Percentiles rank a stretch among this genome's conserved stretches.
Conservation (phyloP, 1,140 invertebrate species). For the Dendrolimus kikuchii region DNA sequence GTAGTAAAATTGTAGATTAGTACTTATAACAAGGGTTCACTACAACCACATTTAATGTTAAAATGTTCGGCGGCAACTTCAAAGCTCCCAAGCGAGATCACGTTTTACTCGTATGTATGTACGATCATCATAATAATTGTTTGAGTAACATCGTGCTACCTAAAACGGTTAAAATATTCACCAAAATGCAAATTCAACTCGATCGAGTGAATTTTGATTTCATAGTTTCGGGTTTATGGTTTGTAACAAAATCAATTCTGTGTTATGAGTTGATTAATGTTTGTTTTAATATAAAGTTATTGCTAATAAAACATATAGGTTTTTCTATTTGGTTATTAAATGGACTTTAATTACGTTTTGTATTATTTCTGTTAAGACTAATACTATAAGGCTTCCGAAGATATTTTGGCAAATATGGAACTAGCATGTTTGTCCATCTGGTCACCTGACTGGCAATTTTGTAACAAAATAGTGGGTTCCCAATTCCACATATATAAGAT, state of each 20-base stretch:
- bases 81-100: slow-evolving; percentile 2
- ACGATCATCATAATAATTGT: slow-evolving; percentile 4
- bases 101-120: slow-evolving; percentile 1
- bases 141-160: slow-evolving; percentile 7
- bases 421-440: too few relatives aligned
- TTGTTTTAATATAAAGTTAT: slow-evolving; percentile 14
- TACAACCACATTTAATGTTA: too few relatives aligned
- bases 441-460: too few relatives aligned
- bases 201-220: slow-evolving; percentile 13
- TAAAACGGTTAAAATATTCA: slow-evolving; percentile 11
- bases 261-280: not conserved
- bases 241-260: slow-evolving; percentile 18
- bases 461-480: not conserved
- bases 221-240: slow-evolving; percentile 17
- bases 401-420: too few relatives aligned
- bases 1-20: too few relatives aligned
- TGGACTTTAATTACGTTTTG: not conserved
- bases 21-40: too few relatives aligned
- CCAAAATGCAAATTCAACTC: slow-evolving; percentile 19
- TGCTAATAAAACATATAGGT: slow-evolving; percentile 5
- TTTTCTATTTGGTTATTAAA: not conserved
- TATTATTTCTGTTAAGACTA: not conserved
- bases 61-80: not conserved
- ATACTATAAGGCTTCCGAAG: not conserved
- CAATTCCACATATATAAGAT: not conserved